Evolutionary conservation across 2,888 invertebrate genomes (phyloP).

Genomic region (Drosophila ezoana): DNA sequence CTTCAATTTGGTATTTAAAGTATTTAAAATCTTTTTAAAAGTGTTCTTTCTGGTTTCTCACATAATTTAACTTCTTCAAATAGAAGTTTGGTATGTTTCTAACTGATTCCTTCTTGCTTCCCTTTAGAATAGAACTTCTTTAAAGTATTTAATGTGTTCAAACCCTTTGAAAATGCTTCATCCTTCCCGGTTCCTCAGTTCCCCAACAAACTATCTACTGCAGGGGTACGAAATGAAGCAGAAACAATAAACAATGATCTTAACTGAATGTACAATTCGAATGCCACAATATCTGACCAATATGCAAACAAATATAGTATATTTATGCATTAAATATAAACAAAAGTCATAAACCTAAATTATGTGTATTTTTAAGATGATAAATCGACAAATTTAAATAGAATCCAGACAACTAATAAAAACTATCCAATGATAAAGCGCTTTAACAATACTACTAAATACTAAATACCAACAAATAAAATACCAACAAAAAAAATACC

Average conservation of each 20-base stretch:
- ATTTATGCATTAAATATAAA: slow-evolving; percentile 45
- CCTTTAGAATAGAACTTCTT: no score
- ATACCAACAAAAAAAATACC: not conserved
- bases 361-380: slow-evolving; percentile 48
- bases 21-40: no score
- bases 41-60: no score
- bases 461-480: slow-evolving; percentile 2
- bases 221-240: slow-evolving; percentile 11
- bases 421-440: slow-evolving; percentile 34
- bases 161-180: no score
- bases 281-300: slow-evolving; percentile 78
- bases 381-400: slow-evolving; percentile 55
- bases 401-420: slow-evolving; percentile 34
- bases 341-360: slow-evolving; percentile 24
- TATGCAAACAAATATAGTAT: slow-evolving; percentile 61
- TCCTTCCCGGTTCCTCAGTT: no score
- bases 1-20: no score
- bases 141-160: no score
- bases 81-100: no score
- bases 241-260: slow-evolving; percentile 54
- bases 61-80: no score
- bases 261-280: slow-evolving; percentile 74
- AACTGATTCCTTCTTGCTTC: no score
- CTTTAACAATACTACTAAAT: slow-evolving; percentile 26
- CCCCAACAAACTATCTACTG: not conserved